phyloP scores from a whole-genome alignment of 2,888 invertebrate species.

The Drosophila dives region DNA sequence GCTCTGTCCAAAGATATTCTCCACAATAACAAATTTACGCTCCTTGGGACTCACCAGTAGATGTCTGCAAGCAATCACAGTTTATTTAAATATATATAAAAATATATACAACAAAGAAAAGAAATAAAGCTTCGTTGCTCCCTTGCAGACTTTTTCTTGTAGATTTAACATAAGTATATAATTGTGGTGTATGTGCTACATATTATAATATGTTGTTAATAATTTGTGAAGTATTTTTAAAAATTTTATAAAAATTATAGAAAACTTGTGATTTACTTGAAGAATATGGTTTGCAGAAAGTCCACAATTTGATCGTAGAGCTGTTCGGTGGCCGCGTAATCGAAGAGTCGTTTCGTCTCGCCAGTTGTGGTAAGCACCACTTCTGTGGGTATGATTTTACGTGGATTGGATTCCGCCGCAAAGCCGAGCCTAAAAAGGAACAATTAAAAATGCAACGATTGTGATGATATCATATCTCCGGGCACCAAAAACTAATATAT shows the following conservation, averaged over 20 bases:
- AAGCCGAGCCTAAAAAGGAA: constrained; percentile 92
- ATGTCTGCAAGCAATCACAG: constrained; percentile 86
- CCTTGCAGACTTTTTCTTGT: not conserved
- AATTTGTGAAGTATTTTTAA: not conserved
- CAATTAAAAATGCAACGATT: not conserved
- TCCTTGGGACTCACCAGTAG: constrained; percentile 97
- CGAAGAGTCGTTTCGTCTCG: constrained; percentile 87
- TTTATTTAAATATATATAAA: not conserved
- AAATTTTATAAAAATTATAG: not conserved
- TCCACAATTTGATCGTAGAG: constrained; percentile 94
- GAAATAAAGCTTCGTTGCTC: not conserved
- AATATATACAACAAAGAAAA: too few species aligned
- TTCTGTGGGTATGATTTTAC: constrained; percentile 93
- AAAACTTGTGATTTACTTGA: constrained; percentile 87
- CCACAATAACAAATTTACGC: constrained; percentile 95
- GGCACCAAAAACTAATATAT: not conserved
- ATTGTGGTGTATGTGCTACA: not conserved
- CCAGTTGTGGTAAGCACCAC: constrained; percentile 89
- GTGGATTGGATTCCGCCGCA: constrained; percentile 94
- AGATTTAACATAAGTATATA: not conserved
- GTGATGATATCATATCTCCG: constrained; percentile 63
- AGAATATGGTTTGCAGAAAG: constrained; percentile 94
- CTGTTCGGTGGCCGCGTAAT: constrained; percentile 88
- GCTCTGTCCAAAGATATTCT: constrained; percentile 93
- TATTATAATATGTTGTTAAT: not conserved